Evolutionary conservation across 2,797 vertebrate genomes (phyloP).

Genomic region (Euphonia xanthogaster): DNA sequence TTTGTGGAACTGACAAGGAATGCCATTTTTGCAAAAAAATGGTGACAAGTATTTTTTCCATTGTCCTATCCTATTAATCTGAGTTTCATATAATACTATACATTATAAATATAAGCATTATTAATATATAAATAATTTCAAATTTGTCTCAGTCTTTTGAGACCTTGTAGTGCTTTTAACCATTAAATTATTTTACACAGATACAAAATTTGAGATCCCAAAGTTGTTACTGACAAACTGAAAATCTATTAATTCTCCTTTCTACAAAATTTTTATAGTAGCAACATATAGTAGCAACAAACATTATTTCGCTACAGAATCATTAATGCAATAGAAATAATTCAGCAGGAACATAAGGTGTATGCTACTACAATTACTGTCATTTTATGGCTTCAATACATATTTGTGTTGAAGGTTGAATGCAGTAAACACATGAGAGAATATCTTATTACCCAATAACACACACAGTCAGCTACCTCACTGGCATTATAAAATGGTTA

Average conservation of each 20-base stretch:
- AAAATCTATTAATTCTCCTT: constrained; percentile 9
- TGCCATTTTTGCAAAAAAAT: not conserved
- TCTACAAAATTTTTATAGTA: not conserved
- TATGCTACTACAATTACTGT: not conserved
- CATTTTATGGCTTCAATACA: constrained; percentile 32
- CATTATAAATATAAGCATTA: not conserved
- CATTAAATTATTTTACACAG: not conserved
- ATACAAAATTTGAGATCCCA: not conserved
- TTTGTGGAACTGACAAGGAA: not conserved
- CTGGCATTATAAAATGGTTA: constrained; percentile 28
- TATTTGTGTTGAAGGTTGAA: constrained; percentile 23
- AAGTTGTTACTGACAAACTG: not conserved
- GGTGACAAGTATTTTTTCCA: not conserved
- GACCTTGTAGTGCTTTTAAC: not conserved
- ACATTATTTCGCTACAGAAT: not conserved
- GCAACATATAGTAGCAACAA: not conserved
- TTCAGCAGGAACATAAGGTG: constrained; percentile 11
- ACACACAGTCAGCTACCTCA: constrained; percentile 26
- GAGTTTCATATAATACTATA: not conserved
- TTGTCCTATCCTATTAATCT: not conserved
- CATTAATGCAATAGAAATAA: constrained; percentile 29
- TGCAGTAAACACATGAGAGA: constrained; percentile 39
- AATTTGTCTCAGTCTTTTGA: not conserved
- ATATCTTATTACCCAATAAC: constrained; percentile 32
- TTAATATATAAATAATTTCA: not conserved